Percentiles rank a stretch among this genome's conserved stretches.
Evolutionary conservation across 2,888 invertebrate genomes (phyloP).

Genomic region (Phengaris arion): DNA sequence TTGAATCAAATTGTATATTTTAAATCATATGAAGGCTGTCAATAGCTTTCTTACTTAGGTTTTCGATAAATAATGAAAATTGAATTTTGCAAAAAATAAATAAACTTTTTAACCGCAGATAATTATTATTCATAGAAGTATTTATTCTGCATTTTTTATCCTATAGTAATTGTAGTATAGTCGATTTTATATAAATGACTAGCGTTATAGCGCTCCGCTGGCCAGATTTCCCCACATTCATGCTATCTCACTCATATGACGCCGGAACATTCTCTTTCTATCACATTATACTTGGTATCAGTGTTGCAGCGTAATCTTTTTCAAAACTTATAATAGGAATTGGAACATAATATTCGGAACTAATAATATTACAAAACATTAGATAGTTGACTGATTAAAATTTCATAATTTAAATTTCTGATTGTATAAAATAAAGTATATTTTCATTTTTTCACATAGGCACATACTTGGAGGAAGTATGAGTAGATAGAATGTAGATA

Average conservation of each 20-base stretch:
- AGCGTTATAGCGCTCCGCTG: conserved; percentile 57
- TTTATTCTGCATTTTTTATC: neutral
- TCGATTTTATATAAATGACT: neutral
- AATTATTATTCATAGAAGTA: neutral
- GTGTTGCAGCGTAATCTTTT: conserved; percentile 53
- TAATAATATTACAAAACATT: no score
- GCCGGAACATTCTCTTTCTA: conserved; percentile 50
- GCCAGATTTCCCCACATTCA: conserved; percentile 61
- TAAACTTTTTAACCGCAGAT: no score
- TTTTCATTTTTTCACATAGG: no score
- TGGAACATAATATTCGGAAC: neutral
- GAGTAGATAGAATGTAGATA: no score
- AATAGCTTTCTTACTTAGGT: neutral
- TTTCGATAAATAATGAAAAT: neutral
- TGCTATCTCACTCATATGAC: conserved; percentile 52
- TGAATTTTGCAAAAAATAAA: no score
- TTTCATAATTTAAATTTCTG: no score
- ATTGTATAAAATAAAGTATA: no score
- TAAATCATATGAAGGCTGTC: neutral
- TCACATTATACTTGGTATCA: conserved; percentile 42
- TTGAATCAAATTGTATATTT: neutral
- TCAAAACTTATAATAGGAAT: conserved; percentile 33
- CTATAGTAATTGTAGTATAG: neutral
- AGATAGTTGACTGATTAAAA: no score
- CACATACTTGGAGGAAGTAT: no score